These are phyloP conservation scores for Furcifer pardalis DNA, from an alignment of 2,797 vertebrate genomes.

Conservation along the genomic window DNA sequence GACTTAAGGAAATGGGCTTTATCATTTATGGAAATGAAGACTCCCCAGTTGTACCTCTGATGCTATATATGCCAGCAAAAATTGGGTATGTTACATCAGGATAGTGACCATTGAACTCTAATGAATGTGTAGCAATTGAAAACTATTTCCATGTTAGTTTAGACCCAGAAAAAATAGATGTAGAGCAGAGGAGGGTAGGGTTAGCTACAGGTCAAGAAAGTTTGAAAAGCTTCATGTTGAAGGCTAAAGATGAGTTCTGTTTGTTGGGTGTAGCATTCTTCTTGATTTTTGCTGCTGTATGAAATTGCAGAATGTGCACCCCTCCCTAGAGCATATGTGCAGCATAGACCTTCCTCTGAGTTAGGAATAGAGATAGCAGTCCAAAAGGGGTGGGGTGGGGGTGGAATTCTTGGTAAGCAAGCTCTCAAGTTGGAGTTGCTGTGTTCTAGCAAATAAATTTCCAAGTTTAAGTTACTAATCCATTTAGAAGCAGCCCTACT, in stretches of 20 bases:
- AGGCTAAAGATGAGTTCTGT: neutral
- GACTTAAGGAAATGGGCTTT: slow-evolving; percentile 91
- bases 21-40: slow-evolving; percentile 97
- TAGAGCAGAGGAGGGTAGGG: neutral
- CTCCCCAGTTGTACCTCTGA: slow-evolving; percentile 94
- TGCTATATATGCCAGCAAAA: slow-evolving; percentile 99
- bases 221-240: neutral
- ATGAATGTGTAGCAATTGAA: neutral
- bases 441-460: slow-evolving; percentile 41
- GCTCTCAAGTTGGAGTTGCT: slow-evolving; percentile 29
- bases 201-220: neutral
- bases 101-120: neutral
- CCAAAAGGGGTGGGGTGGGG: neutral
- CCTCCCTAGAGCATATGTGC: slow-evolving; percentile 1
- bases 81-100: slow-evolving; percentile 79
- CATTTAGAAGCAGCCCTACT: slow-evolving; percentile 45
- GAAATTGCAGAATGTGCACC: neutral
- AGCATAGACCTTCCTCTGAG: slow-evolving; percentile 1
- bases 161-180: neutral
- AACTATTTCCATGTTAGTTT: neutral
- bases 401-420: slow-evolving; percentile 39
- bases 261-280: neutral
- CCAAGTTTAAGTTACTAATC: slow-evolving; percentile 50
- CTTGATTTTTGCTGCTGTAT: neutral
- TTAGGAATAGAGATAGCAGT: neutral